These are phyloP conservation scores for Netelia inedita DNA, from an alignment of 2,888 invertebrate species.

Conservation along the genomic window DNA sequence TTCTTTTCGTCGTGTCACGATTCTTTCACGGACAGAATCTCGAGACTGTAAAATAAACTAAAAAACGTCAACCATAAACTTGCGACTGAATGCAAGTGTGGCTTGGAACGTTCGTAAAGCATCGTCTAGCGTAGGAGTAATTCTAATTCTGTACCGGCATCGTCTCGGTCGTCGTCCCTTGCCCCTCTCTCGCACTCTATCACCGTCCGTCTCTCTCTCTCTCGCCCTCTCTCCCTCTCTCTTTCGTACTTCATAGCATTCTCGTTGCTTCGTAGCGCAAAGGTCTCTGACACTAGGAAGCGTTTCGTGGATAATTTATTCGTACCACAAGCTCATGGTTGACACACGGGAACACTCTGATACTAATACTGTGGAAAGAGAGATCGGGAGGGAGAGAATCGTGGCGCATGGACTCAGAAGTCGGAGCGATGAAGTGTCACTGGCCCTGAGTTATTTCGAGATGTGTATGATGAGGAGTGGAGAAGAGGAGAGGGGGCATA, in stretches of 20 bases:
- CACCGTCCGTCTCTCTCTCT: no score
- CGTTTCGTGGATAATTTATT: constrained; percentile 73
- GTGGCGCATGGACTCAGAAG: constrained; percentile 44
- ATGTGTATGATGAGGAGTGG: not conserved
- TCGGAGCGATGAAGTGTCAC: constrained; percentile 77
- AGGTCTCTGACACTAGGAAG: constrained; percentile 72
- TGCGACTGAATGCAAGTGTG: constrained; percentile 7
- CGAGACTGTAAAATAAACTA: constrained; percentile 8
- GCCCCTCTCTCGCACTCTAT: constrained; percentile 10
- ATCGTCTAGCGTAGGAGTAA: constrained; percentile 67
- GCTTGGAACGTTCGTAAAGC: constrained; percentile 50
- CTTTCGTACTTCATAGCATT: constrained; percentile 40
- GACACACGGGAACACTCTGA: constrained; percentile 62
- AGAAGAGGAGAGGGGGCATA: not conserved
- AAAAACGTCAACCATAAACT: constrained; percentile 31
- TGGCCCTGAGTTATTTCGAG: constrained; percentile 73
- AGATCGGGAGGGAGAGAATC: constrained; percentile 35
- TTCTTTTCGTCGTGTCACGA: not conserved
- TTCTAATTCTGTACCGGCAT: constrained; percentile 68
- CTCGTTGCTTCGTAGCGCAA: constrained; percentile 47
- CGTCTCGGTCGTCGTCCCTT: constrained; percentile 48
- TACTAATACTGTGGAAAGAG: constrained; percentile 47
- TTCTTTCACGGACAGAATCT: not conserved
- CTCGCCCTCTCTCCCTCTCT: not conserved
- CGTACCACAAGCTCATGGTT: constrained; percentile 58